A percentile compares a stretch with the other conserved stretches of the same genome.
phyloP scores from a whole-genome alignment of 2,113 vertebrate species.

The Laterallus jamaicensis region DNA sequence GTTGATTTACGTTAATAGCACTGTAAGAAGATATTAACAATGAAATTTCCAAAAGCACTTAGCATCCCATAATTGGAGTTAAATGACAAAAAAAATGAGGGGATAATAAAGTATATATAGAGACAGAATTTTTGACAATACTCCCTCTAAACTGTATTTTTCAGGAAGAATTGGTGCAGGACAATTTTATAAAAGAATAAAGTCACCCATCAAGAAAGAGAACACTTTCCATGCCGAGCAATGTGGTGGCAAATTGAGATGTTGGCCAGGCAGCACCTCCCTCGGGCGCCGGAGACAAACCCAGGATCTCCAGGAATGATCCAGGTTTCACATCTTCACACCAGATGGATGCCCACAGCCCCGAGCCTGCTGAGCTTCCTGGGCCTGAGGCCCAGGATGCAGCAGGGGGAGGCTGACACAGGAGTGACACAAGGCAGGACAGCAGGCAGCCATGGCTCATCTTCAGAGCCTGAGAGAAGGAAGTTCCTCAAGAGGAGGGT shows the following conservation, averaged over 20 bases:
- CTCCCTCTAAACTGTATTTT: conserved; percentile 74
- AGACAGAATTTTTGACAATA: conserved; percentile 77
- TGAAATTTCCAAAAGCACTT: conserved; percentile 88
- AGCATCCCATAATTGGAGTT: conserved; percentile 87
- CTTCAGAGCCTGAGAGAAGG: neutral
- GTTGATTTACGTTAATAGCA: conserved; percentile 88
- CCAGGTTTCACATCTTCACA: neutral
- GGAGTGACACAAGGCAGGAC: neutral
- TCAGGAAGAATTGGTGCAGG: conserved; percentile 55
- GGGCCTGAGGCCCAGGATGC: neutral
- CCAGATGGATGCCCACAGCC: neutral
- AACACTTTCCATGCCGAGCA: neutral
- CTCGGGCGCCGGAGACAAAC: neutral
- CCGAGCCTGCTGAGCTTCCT: neutral
- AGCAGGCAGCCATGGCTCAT: rapidly evolving
- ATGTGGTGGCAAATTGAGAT: neutral
- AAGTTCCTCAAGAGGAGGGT: neutral
- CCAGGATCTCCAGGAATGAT: neutral
- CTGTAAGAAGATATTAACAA: conserved; percentile 88
- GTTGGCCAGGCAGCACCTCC: neutral
- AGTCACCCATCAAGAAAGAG: conserved; percentile 30
- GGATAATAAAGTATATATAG: conserved; percentile 74
- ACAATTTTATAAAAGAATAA: conserved; percentile 61
- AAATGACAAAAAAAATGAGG: conserved; percentile 86
- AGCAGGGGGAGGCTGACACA: neutral